Evolutionary conservation across 2,888 invertebrate species (phyloP), one percentile per base, ranked within the genome.

Genomic region (Meganola albula): DNA sequence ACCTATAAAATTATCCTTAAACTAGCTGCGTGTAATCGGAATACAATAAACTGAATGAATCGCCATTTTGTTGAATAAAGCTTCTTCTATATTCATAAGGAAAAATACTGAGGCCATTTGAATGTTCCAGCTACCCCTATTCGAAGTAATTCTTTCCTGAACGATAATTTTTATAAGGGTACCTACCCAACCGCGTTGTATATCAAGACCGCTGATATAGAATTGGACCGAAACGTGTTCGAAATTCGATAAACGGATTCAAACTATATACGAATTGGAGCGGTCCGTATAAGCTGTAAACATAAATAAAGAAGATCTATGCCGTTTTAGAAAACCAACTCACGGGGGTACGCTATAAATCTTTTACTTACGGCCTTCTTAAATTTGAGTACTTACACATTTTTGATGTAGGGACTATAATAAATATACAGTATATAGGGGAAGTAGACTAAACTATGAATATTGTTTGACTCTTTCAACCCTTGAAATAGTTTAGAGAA

Each of bases 221-320:
- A 67, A 57, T 70, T 68, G 67, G 58, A 63, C 62, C 63, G 72
- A 63, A 70, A 79, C 79, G 82, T 80, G 80, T 79, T 68, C 69
- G 72, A 79, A 82, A 82, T 84, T 73, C 79, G 77, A 82, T 84
- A 84, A 82, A 77, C 78, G 79, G 74, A 76, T 77, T 78, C 76
- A 74, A 76, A 79, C 73, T 76, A 74, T 72, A 72, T 70, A 70
- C 67, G 72, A 60, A 74, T 72, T 69, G 74, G 72, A 63, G 74
- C 63, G 73, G 74, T 63, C 67, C 66, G 66, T 73, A 69, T 76
- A 79, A 77, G 77, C 77, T 79, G 79, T 78, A 80, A 82, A 79
- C 80, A 83, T 84, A 84, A 84, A 84, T 84, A 82, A 80, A 54
- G 75, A 78, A 80, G 82, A 80, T 70, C 63, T 77, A 84, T 71